These are phyloP conservation scores for Sitophilus oryzae DNA, from an alignment of 1,140 invertebrate species.

Conservation along the genomic window DNA sequence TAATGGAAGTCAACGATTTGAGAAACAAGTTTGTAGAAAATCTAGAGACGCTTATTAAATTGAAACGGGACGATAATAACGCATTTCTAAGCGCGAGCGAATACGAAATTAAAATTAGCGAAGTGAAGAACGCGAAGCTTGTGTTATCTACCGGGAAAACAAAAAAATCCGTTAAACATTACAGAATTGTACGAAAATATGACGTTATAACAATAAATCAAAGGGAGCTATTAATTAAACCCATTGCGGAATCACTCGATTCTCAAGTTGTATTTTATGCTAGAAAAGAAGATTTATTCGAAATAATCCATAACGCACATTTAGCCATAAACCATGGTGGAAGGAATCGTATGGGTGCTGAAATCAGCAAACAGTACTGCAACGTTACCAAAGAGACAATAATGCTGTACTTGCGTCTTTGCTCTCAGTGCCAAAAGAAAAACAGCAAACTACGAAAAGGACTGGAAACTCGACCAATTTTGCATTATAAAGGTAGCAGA, in stretches of 20 bases:
- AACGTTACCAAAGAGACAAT: constrained; percentile 23
- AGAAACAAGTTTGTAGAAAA: no score
- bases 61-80: no score
- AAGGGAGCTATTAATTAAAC: constrained; percentile 11
- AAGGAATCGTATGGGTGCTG: constrained; percentile 17
- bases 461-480: constrained; percentile 9
- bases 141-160: no score
- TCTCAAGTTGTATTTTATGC: constrained; percentile 4
- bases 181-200: constrained; percentile 5
- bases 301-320: constrained; percentile 19
- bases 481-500: no score
- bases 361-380: constrained; percentile 20
- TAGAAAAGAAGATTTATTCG: constrained; percentile 18
- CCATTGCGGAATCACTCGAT: constrained; percentile 1
- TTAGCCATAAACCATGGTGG: constrained; percentile 20
- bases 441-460: not conserved
- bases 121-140: no score
- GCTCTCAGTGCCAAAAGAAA: constrained; percentile 17
- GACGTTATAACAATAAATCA: constrained; percentile 9
- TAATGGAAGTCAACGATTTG: no score
- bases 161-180: no score
- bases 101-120: no score
- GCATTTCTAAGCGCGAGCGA: no score
- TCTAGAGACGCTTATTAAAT: no score
- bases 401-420: constrained; percentile 18